Evolutionary conservation across 30 jellyfish, hydroid and myxozoan genomes (phyloP), one percentile per base, ranked within the genome.

Genomic region (Aurelia coerulea): DNA sequence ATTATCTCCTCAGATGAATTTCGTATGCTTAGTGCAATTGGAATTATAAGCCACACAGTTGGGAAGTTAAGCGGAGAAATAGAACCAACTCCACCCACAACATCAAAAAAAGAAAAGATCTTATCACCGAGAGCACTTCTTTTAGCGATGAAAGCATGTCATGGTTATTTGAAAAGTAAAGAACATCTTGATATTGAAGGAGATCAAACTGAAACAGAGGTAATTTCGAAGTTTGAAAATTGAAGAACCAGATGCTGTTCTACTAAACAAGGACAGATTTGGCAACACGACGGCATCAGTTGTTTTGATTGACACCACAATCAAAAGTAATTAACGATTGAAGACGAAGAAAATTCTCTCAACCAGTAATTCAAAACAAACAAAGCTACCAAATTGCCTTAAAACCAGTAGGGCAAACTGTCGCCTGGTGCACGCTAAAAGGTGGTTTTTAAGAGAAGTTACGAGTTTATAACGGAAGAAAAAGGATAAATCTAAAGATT

Each of bases 61-160:
- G 12, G 32, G 15, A 62, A 62, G 18, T 79, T 35, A 34, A 63
- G 73, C 42, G 37, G 16, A 6, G 65, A 46, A 42, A 62, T 15
- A 14, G 32, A 54, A 16, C 71, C 59, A 15, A 37, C 39, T 32
- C 33, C 35, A 46, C 16, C 83, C 17, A 79, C n/a, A 9, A 6
- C 56, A 8, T 9, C 56, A 46, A 17, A 71, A 6, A 68, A 29
- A 14, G 87, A 62, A 29, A 78, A 88, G 50, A 37, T 70, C 3
- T n/a, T 90, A 14, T 49, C 98, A 41, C 7, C 95, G 19, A 63
- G 79, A 41, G 92, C 92, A 17, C 52, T 92, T 42, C 67, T 68
- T 18, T 88, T 92, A 10, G 97, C 97, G 0, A 66, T 86, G 83
- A 87, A 88, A 65, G 98, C 97, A 0, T 87, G 98, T 60, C 74